Conservation (phyloP, 2,113 vertebrate species). For the Dipodomys ordii region DNA sequence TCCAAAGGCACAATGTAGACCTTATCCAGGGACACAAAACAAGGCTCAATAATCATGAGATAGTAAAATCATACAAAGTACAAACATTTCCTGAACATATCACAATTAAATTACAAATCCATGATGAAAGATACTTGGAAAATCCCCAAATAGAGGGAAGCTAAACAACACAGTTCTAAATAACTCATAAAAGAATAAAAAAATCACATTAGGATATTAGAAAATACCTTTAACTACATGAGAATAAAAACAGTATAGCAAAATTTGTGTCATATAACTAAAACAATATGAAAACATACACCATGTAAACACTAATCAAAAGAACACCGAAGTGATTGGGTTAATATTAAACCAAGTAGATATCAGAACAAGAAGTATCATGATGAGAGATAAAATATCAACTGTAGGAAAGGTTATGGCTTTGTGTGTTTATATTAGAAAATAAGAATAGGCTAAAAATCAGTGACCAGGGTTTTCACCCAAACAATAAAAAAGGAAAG, state of each 20-base stretch:
- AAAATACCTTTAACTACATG: slow-evolving; percentile 24
- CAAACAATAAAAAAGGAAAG: not conserved
- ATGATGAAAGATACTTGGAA: slow-evolving; percentile 4
- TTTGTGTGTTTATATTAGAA: not conserved
- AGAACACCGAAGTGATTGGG: not conserved
- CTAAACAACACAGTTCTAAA: slow-evolving; percentile 32
- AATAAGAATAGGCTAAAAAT: slow-evolving; percentile 40
- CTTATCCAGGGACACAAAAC: not conserved
- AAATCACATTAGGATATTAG: slow-evolving; percentile 9
- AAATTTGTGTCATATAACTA: slow-evolving; percentile 15
- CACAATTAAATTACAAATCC: slow-evolving; percentile 37
- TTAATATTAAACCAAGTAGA: not conserved
- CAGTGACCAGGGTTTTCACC: not conserved
- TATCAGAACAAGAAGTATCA: too few species aligned
- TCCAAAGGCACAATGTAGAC: not conserved
- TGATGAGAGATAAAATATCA: not conserved
- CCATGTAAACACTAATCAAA: not conserved
- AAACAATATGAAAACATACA: not conserved
- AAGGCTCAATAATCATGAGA: not conserved
- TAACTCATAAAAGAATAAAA: not conserved
- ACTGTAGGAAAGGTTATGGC: not conserved
- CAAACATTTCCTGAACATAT: not conserved
- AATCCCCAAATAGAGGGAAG: not conserved
- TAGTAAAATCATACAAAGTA: not conserved
- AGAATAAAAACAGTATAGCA: slow-evolving; percentile 2